These are phyloP conservation scores for Cheilosia scutellata DNA, from an alignment of 2,888 invertebrate species.

Conservation along the genomic window DNA sequence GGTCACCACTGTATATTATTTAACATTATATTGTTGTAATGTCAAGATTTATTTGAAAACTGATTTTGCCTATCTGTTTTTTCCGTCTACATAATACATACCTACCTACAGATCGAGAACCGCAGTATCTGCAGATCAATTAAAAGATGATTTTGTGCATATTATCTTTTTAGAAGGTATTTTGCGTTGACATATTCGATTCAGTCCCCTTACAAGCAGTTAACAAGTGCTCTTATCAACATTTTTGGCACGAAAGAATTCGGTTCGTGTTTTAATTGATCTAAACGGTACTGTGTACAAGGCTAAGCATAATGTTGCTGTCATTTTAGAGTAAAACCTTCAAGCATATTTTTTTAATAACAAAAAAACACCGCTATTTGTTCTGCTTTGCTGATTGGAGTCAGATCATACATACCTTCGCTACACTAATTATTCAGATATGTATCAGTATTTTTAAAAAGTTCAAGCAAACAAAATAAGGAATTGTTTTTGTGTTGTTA, in stretches of 20 bases:
- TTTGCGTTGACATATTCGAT: background rate
- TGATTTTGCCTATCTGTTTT: slow-evolving; percentile 12
- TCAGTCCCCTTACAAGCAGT: background rate
- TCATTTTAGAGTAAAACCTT: slow-evolving; percentile 10
- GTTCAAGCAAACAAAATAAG: slow-evolving; percentile 5
- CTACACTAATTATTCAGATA: slow-evolving; percentile 54
- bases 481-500: slow-evolving; percentile 36
- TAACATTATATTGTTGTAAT: slow-evolving; percentile 11
- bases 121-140: slow-evolving; percentile 1
- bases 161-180: background rate
- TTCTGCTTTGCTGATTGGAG: slow-evolving; percentile 26
- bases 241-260: slow-evolving; percentile 1
- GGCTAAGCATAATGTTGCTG: background rate
- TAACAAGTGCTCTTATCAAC: slow-evolving; percentile 3
- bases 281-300: background rate
- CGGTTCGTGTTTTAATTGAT: slow-evolving; percentile 7
- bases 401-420: slow-evolving; percentile 17
- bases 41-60: background rate
- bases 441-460: slow-evolving; percentile 57
- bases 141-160: background rate
- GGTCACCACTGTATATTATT: slow-evolving; percentile 27
- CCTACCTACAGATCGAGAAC: background rate
- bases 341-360: slow-evolving; percentile 4
- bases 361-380: slow-evolving; percentile 18
- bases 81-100: background rate